phyloP scores from a whole-genome alignment of 2,888 invertebrate species.

The Polydrusus tereticollis region DNA sequence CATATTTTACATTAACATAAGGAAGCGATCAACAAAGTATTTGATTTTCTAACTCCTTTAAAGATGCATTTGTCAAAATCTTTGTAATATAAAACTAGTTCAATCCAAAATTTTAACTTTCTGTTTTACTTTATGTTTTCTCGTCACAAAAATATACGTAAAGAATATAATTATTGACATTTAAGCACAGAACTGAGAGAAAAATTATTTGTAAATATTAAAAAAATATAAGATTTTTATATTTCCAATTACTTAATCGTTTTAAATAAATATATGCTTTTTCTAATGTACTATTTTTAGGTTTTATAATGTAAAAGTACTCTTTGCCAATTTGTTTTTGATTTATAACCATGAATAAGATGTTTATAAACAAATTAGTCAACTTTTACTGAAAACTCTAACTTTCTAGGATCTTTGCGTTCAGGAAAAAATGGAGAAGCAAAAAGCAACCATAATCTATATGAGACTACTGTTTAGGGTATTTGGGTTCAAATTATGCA shows the following conservation, averaged over 20 bases:
- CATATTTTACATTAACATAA: too few relatives aligned
- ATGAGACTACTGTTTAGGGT: too few relatives aligned
- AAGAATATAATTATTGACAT: conserved; percentile 28
- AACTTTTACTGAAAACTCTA: too few relatives aligned
- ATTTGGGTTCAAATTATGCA: too few relatives aligned
- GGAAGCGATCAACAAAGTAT: background rate
- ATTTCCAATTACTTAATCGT: conserved; percentile 30
- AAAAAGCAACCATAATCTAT: too few relatives aligned
- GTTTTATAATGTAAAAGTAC: background rate
- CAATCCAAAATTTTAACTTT: background rate
- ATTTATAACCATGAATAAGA: too few relatives aligned
- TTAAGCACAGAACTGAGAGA: conserved; percentile 40
- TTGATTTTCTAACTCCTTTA: conserved; percentile 6
- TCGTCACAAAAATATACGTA: conserved; percentile 35
- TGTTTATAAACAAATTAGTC: too few relatives aligned
- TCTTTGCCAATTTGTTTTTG: conserved; percentile 1
- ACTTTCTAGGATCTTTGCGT: too few relatives aligned
- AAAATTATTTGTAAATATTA: conserved; percentile 39
- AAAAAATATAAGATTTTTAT: conserved; percentile 33
- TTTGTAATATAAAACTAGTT: conserved; percentile 10
- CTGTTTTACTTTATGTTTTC: background rate
- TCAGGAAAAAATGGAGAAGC: too few relatives aligned
- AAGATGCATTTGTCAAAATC: background rate
- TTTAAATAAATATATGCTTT: conserved; percentile 31
- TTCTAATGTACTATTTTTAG: conserved; percentile 22